Conservation (phyloP, 1,140 invertebrate species). For the Himalopsyche phryganea region DNA sequence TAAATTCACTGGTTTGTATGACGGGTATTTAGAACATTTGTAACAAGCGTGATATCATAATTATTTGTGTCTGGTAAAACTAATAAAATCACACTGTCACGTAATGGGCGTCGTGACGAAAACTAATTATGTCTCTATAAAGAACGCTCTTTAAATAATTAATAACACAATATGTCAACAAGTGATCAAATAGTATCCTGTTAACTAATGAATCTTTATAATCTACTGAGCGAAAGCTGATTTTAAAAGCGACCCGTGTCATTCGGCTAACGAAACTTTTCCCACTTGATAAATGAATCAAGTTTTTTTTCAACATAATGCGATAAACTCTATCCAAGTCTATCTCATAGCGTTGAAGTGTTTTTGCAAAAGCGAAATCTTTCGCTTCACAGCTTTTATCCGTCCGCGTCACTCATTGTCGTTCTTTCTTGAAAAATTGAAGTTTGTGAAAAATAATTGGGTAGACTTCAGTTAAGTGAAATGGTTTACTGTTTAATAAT, state of each 20-base stretch:
- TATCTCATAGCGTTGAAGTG: not conserved
- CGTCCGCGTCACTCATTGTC: slow-evolving; percentile 5
- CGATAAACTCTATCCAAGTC: slow-evolving; percentile 19
- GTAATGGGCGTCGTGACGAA: no score
- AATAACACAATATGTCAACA: no score
- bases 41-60: no score
- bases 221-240: slow-evolving; percentile 8
- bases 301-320: slow-evolving; percentile 11
- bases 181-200: no score
- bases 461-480: not conserved
- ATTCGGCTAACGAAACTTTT: slow-evolving; percentile 6
- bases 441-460: not conserved
- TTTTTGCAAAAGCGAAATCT: not conserved
- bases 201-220: no score
- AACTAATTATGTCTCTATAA: no score
- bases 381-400: not conserved
- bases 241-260: slow-evolving; percentile 15
- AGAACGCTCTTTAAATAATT: no score
- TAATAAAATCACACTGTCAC: no score
- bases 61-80: no score
- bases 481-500: no score
- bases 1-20: no score
- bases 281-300: slow-evolving; percentile 23
- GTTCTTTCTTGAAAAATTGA: slow-evolving; percentile 1
- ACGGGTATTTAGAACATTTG: no score